phyloP scores from a whole-genome alignment of 2,113 vertebrate genomes.

The Rhinichthys klamathensis region DNA sequence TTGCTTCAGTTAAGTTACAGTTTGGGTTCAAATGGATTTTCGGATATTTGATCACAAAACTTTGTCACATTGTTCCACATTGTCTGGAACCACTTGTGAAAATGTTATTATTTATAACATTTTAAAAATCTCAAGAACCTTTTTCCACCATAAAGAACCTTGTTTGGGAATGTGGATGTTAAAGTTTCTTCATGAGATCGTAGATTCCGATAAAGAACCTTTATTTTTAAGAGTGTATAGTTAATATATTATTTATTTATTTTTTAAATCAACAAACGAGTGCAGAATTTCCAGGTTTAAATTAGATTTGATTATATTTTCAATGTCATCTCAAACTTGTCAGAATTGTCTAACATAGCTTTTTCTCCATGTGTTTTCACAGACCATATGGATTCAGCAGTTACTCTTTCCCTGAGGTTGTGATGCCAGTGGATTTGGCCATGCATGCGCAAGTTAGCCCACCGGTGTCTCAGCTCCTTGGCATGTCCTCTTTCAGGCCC shows the following conservation, averaged over 20 bases:
- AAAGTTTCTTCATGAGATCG: too few species aligned
- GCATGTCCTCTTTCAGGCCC: constrained; percentile 28
- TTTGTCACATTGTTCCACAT: neutral
- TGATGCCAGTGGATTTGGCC: constrained; percentile 71
- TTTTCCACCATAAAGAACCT: too few species aligned
- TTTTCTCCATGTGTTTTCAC: constrained; percentile 53
- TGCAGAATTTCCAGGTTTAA: neutral
- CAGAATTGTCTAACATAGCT: neutral
- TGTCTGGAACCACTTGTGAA: neutral
- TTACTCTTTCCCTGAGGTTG: neutral
- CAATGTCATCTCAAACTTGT: neutral
- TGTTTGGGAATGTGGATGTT: too few species aligned
- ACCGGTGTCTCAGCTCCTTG: constrained; percentile 15
- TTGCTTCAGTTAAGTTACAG: neutral
- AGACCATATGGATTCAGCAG: constrained; percentile 5
- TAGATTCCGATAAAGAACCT: too few species aligned
- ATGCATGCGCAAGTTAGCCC: constrained; percentile 56
- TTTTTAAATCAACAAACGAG: too few species aligned
- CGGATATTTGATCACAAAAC: neutral
- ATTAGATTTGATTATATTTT: neutral
- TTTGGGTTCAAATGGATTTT: neutral
- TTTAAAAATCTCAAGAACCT: too few species aligned
- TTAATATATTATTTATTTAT: neutral
- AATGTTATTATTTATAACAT: neutral
- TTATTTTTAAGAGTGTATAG: too few species aligned